phyloP scores from a whole-genome alignment of 1,140 invertebrate genomes.

The Zaprionus vittiger region DNA sequence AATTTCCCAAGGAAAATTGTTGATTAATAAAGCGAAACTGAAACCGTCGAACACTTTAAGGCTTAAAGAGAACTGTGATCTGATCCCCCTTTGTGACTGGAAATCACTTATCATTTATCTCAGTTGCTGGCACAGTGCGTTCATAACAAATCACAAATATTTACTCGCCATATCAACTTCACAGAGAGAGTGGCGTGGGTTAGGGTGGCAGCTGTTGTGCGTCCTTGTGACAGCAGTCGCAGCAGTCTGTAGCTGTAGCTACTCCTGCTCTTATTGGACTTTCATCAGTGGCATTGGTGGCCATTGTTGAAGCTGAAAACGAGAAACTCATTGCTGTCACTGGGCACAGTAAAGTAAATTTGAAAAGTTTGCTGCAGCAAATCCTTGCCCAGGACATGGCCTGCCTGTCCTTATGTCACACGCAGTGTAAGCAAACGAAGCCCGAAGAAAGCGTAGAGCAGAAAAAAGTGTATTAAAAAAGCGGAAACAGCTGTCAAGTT shows the following conservation, averaged over 20 bases:
- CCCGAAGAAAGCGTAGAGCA: constrained; percentile 22
- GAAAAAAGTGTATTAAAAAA: constrained; percentile 77
- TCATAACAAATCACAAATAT: constrained; percentile 83
- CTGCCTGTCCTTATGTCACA: constrained; percentile 54
- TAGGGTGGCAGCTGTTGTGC: background rate
- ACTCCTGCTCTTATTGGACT: constrained; percentile 71
- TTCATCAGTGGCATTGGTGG: constrained; percentile 60
- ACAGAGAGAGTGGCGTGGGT: constrained; percentile 51
- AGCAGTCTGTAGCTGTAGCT: constrained; percentile 24
- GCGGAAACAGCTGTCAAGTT: constrained; percentile 80
- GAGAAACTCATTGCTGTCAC: constrained; percentile 81
- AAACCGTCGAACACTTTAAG: constrained; percentile 6
- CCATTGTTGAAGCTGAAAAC: constrained; percentile 50
- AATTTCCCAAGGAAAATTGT: background rate
- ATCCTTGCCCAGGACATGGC: constrained; percentile 57
- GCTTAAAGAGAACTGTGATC: background rate
- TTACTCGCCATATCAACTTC: constrained; percentile 80
- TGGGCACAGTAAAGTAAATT: constrained; percentile 62
- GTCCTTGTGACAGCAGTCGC: background rate
- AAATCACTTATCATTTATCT: constrained; percentile 83
- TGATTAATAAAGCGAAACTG: background rate
- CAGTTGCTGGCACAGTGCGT: constrained; percentile 39
- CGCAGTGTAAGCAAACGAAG: constrained; percentile 58
- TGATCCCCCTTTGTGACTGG: constrained; percentile 35
- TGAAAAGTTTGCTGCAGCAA: constrained; percentile 76